phyloP scores from a whole-genome alignment of 2,888 invertebrate species.

The Lottia gigantea region DNA sequence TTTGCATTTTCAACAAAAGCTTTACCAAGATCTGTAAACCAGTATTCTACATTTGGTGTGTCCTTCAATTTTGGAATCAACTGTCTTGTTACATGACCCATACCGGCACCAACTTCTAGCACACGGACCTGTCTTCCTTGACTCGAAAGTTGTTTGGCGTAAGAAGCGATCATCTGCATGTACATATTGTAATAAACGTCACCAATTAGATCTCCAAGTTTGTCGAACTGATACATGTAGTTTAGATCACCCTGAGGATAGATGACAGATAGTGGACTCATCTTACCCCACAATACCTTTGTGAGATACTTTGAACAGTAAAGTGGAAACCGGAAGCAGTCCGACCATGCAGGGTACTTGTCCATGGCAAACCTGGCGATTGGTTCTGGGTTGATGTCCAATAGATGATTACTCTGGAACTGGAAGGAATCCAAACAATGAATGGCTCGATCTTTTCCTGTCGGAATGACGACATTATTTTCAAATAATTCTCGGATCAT shows the following conservation, averaged over 20 bases:
- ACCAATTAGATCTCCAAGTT: conserved; percentile 1
- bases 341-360: neutral
- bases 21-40: conserved; percentile 8
- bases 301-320: neutral
- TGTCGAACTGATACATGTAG: conserved; percentile 4
- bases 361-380: neutral
- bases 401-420: neutral
- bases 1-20: conserved; percentile 6
- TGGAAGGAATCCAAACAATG: neutral
- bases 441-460: neutral
- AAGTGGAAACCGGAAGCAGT: conserved; percentile 3
- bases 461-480: neutral
- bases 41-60: neutral
- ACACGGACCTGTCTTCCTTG: neutral
- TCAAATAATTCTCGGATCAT: neutral
- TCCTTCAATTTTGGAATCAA: neutral
- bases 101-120: conserved; percentile 1
- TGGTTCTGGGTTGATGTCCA: neutral
- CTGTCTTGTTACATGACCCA: conserved; percentile 8
- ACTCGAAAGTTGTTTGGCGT: neutral
- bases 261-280: neutral
- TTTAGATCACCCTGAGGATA: neutral
- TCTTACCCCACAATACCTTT: neutral
- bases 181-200: conserved; percentile 6
- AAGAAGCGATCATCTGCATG: conserved; percentile 1